Evolutionary conservation across 2,888 invertebrate genomes (phyloP), one percentile per base, ranked within the genome.

Genomic region (Apamea anceps): DNA sequence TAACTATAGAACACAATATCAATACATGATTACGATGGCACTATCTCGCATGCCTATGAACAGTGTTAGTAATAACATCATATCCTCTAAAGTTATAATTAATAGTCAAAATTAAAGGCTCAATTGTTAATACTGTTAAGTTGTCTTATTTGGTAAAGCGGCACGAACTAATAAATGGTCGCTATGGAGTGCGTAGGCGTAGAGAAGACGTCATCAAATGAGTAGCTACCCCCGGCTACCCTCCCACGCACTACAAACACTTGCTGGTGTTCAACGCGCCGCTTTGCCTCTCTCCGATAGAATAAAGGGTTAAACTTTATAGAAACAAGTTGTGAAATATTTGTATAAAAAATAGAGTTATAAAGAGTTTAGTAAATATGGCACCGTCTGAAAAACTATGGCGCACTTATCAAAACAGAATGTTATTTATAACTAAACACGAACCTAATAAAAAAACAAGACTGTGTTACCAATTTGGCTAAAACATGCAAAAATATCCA

Each of bases 1-100:
- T 79, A 87, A 77, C 75, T 78, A 80, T 82, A 74, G 73, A 85
- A 80, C 75, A 80, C 71, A 86, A 79, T 77, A 84, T 70, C 71
- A 66, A 51, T 74, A 82, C 88, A 84, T 80, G 81, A 87, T 87
- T 79, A 75, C 63, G 73, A 57, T 70, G 68, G 76, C 80, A 72
- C 65, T 77, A 70, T 72, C 74, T 48, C 63, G 67, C 76, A 76
- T 66, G 66, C 77, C 79, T 81, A 62, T 80, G 75, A 78, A 82
- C 75, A 75, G 75, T 80, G 75, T 89, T 88, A 86, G 73, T 84
- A 80, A 60, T 70, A 78, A 81, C 62, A 63, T 42, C 45, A 72
- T 85, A 63, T 32, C 66, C 15, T 48, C 45, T 76, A 79, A 72
- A 60, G 15, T 70, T 45, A 73, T 62, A 72, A 72, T 65, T 70